Evolutionary conservation across 2,888 invertebrate genomes (phyloP).

Genomic region (Calameuta pallipes): DNA sequence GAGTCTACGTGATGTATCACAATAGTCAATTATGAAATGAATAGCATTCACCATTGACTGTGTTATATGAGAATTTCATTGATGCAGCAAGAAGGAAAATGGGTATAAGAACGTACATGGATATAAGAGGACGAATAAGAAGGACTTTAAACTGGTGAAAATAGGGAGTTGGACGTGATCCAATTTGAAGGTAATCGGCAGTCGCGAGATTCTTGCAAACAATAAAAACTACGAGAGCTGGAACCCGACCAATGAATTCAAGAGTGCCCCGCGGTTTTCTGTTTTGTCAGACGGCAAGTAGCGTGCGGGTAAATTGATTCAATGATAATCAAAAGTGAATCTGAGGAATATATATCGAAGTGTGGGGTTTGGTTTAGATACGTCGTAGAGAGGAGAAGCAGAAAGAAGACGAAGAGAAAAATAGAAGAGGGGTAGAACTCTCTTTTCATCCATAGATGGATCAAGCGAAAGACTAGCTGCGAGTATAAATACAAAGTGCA

Average conservation of each 20-base stretch:
- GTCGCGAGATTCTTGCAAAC: conserved; percentile 45
- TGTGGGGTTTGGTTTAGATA: not conserved
- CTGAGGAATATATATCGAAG: not conserved
- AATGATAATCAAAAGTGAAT: not conserved
- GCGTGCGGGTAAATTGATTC: conserved; percentile 31
- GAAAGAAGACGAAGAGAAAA: not conserved
- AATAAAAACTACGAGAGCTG: conserved; percentile 46
- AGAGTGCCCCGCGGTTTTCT: conserved; percentile 38
- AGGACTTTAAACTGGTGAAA: conserved; percentile 50
- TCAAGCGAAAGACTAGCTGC: not conserved
- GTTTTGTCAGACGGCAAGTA: conserved; percentile 36
- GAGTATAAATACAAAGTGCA: not conserved
- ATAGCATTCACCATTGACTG: not conserved
- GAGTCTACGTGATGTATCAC: not conserved
- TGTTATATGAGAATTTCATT: not conserved
- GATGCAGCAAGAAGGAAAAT: not conserved
- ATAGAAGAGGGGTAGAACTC: not conserved
- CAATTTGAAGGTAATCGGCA: conserved; percentile 54
- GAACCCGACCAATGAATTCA: conserved; percentile 50
- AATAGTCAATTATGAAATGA: not conserved
- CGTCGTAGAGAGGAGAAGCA: not conserved
- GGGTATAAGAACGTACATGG: not conserved
- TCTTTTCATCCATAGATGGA: not conserved
- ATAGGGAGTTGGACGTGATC: conserved; percentile 54
- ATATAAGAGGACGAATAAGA: conserved; percentile 3